These are phyloP conservation scores for Struthio camelus DNA, from an alignment of 2,113 vertebrate species.

Conservation along the genomic window DNA sequence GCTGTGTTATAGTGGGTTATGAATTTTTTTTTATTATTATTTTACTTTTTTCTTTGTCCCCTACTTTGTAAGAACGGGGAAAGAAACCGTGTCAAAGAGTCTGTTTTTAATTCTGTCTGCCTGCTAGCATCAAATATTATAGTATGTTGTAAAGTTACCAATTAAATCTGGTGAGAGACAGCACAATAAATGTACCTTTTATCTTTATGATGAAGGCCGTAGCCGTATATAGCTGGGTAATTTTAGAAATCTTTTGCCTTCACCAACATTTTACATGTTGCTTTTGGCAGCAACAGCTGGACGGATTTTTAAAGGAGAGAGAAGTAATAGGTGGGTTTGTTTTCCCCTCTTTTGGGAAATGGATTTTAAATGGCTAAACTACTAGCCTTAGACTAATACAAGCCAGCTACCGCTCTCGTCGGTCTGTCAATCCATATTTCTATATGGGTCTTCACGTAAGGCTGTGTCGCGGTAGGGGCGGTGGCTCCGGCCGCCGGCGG, in stretches of 20 bases:
- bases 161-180: slow-evolving; percentile 80
- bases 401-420: slow-evolving; percentile 76
- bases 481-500: slow-evolving; percentile 43
- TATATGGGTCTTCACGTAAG: slow-evolving; percentile 73
- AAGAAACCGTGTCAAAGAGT: slow-evolving; percentile 72
- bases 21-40: slow-evolving; percentile 56
- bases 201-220: slow-evolving; percentile 79
- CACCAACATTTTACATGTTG: slow-evolving; percentile 79
- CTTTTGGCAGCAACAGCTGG: slow-evolving; percentile 80
- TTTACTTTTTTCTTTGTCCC: slow-evolving; percentile 70
- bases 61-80: slow-evolving; percentile 78
- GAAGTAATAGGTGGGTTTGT: slow-evolving; percentile 71
- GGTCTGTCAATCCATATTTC: slow-evolving; percentile 75
- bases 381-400: slow-evolving; percentile 83
- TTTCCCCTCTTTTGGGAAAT: slow-evolving; percentile 81
- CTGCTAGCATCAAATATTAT: slow-evolving; percentile 80
- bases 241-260: slow-evolving; percentile 81
- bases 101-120: slow-evolving; percentile 82
- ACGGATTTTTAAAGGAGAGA: slow-evolving; percentile 80
- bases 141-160: slow-evolving; percentile 79
- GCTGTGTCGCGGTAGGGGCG: slow-evolving; percentile 67
- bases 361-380: slow-evolving; percentile 84
- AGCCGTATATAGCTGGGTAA: slow-evolving; percentile 76
- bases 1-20: slow-evolving; percentile 82
- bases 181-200: slow-evolving; percentile 86